Evolutionary conservation across 2,797 vertebrate species (phyloP).

Genomic region (Mus minutoides): DNA sequence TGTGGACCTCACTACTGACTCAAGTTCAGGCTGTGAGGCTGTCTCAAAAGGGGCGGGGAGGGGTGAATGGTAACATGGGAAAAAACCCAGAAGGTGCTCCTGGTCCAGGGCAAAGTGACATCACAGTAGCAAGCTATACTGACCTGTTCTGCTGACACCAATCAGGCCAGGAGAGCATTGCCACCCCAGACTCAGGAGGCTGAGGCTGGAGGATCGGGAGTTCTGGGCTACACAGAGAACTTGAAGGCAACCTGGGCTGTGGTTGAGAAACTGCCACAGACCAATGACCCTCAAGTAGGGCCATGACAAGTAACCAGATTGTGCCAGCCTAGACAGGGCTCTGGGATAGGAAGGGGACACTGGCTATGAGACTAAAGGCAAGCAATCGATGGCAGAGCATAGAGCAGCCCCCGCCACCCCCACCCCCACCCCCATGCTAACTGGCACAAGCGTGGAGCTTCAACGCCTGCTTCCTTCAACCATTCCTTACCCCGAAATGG

Average conservation of each 20-base stretch:
- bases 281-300: background rate
- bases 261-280: background rate
- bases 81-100: background rate
- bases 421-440: no score
- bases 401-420: background rate
- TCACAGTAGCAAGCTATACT: background rate
- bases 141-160: background rate
- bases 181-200: background rate
- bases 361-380: background rate
- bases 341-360: background rate
- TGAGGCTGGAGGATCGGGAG: background rate
- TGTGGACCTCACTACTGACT: background rate
- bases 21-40: background rate
- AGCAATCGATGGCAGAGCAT: rapidly evolving
- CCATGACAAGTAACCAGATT: background rate
- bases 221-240: background rate
- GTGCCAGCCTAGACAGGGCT: background rate
- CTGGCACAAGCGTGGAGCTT: background rate
- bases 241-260: background rate
- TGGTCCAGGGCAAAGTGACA: background rate
- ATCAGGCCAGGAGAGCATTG: background rate
- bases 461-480: background rate
- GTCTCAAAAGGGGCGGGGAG: background rate
- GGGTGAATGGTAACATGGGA: no score
- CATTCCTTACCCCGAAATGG: background rate